phyloP scores from a whole-genome alignment of 2,888 invertebrate genomes.

The Troglohyphantes excavatus region DNA sequence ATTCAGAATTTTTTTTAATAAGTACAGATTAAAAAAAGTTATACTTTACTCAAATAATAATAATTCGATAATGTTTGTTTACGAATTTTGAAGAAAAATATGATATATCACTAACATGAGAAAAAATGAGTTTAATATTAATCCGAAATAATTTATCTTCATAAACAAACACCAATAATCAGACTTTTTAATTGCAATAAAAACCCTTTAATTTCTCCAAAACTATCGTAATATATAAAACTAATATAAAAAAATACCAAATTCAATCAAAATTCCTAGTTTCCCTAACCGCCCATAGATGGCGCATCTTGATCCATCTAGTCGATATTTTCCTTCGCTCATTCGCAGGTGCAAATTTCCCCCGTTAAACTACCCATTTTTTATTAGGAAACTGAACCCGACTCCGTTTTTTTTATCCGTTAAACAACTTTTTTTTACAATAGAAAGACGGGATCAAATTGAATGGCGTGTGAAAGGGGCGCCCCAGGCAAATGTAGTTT shows the following conservation, averaged over 20 bases:
- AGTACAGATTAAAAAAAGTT: too few relatives aligned
- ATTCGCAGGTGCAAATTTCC: conserved; percentile 17
- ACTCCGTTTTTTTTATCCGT: not conserved
- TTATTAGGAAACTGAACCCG: not conserved
- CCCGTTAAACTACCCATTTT: not conserved
- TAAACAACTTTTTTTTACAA: not conserved
- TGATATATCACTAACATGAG: too few relatives aligned
- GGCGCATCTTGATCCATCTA: conserved; percentile 55
- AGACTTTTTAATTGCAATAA: too few relatives aligned
- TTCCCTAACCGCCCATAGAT: conserved; percentile 28
- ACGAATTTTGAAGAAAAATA: too few relatives aligned
- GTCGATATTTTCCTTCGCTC: conserved; percentile 21
- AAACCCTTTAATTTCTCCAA: too few relatives aligned
- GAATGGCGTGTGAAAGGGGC: conserved; percentile 36
- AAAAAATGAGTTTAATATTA: too few relatives aligned
- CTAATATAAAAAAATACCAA: not conserved
- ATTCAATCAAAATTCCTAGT: conserved; percentile 12
- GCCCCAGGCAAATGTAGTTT: not conserved
- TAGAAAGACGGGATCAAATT: not conserved
- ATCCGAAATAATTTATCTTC: too few relatives aligned
- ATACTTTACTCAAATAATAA: too few relatives aligned
- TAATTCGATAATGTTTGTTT: too few relatives aligned
- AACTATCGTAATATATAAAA: not conserved
- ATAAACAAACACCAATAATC: too few relatives aligned
- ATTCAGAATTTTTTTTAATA: too few relatives aligned